Evolutionary conservation across 2,797 vertebrate genomes (phyloP).

Genomic region (Spheniscus humboldti): DNA sequence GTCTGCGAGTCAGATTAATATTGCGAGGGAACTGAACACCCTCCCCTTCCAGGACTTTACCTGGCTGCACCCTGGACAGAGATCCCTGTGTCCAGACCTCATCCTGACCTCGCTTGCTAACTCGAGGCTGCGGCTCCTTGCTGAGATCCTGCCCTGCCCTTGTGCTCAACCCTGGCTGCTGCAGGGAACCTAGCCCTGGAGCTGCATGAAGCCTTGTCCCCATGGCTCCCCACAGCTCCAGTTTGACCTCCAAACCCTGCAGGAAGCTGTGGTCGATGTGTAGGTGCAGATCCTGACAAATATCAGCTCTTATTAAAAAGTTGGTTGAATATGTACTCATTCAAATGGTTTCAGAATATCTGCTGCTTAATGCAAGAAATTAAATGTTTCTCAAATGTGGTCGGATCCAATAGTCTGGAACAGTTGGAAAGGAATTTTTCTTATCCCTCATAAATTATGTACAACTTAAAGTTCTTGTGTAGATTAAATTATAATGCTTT

Average conservation of each 20-base stretch:
- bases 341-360: background rate
- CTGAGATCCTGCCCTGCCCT: background rate
- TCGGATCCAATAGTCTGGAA: background rate
- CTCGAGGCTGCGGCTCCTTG: background rate
- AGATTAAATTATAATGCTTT: background rate
- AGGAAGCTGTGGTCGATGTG: background rate
- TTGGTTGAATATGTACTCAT: background rate
- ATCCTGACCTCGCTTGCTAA: background rate
- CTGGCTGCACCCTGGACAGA: background rate
- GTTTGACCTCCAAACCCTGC: background rate
- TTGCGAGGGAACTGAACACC: background rate
- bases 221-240: background rate
- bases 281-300: background rate
- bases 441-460: background rate
- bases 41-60: background rate
- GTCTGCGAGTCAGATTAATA: background rate
- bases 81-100: background rate
- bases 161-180: background rate
- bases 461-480: background rate
- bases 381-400: background rate
- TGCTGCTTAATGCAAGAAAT: background rate
- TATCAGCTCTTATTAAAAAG: background rate
- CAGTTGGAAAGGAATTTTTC: background rate
- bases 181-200: background rate
- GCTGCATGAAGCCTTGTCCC: background rate